phyloP scores from a whole-genome alignment of 2,888 invertebrate species.

The Leucania comma region DNA sequence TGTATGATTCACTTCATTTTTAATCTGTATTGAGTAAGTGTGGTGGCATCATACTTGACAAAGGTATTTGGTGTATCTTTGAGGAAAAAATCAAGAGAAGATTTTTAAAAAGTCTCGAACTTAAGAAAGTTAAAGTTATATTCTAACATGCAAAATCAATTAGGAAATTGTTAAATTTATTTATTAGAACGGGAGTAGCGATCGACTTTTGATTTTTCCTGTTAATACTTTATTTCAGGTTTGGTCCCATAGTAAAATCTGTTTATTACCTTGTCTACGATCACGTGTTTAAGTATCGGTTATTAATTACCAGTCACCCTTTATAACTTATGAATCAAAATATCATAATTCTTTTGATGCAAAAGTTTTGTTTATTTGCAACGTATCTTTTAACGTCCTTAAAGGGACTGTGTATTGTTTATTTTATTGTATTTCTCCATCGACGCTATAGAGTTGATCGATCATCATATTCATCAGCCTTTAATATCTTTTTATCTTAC shows the following conservation, averaged over 20 bases:
- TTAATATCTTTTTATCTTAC: too few relatives aligned
- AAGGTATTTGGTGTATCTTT: not conserved
- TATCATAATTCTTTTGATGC: not conserved
- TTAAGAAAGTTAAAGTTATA: not conserved
- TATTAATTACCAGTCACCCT: too few relatives aligned
- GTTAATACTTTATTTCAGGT: too few relatives aligned
- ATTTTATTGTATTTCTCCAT: constrained; percentile 9
- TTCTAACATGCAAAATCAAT: too few relatives aligned
- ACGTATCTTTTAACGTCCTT: too few relatives aligned
- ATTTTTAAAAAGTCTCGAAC: not conserved
- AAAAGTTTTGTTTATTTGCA: not conserved
- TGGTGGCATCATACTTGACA: constrained; percentile 9
- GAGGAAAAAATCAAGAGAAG: not conserved
- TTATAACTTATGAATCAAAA: too few relatives aligned
- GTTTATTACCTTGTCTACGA: too few relatives aligned
- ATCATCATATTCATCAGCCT: not conserved
- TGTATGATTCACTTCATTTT: constrained; percentile 37
- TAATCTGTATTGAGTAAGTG: constrained; percentile 46
- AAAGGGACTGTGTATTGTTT: not conserved
- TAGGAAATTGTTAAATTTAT: too few relatives aligned
- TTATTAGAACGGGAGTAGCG: too few relatives aligned
- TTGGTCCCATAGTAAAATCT: too few relatives aligned
- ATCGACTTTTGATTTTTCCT: too few relatives aligned
- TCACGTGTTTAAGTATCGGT: too few relatives aligned
- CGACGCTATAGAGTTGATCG: not conserved